Evolutionary conservation across 2,888 invertebrate species (phyloP), one percentile per base, ranked within the genome.

Genomic region (Stenoptilia bipunctidactyla): DNA sequence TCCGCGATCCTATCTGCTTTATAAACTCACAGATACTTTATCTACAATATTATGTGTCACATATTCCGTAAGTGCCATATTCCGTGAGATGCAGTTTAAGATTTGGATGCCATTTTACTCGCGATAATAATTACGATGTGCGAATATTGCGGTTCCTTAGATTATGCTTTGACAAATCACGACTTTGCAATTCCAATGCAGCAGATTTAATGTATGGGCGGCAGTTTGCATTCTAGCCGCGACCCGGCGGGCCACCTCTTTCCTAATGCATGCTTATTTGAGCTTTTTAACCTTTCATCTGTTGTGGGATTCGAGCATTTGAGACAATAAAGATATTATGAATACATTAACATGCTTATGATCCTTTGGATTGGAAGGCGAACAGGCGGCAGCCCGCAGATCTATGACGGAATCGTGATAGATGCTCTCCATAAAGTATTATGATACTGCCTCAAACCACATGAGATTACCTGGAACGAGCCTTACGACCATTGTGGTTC

Each of bases 81-180:
- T 49, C 59, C 66, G 64, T 67, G 67, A 67, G 67, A 67, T 66
- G 59, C 61, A 51, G 58, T 52, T 49, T 55, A 59, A 72, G 73
- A 74, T 79, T 77, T 63, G 64, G 74, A 71, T 77, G 74, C 73
- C 74, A 77, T 79, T 80, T 77, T 73, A 71, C 70, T 53, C 60
- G 63, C 66, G 80, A 79, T 82, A 80, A 83, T 82, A 80, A 83
- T 82, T 82, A 80, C 82, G 82, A 83, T 80, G 82, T 83, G 82
- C 79, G 82, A 82, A 83, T 80, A 79, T 71, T 74, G 77, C 72
- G 67, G 79, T 79, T 76, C 76, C 76, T 72, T 72, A 77, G 79
- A 82, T 80, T 83, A 80, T 82, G 74, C 82, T 83, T 82, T 83
- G 83, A 83, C 83, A 83, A 83, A 83, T 83, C 83, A 83, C 83